Evolutionary conservation across 2,888 invertebrate genomes (phyloP).

Genomic region (Litoditis marina): DNA sequence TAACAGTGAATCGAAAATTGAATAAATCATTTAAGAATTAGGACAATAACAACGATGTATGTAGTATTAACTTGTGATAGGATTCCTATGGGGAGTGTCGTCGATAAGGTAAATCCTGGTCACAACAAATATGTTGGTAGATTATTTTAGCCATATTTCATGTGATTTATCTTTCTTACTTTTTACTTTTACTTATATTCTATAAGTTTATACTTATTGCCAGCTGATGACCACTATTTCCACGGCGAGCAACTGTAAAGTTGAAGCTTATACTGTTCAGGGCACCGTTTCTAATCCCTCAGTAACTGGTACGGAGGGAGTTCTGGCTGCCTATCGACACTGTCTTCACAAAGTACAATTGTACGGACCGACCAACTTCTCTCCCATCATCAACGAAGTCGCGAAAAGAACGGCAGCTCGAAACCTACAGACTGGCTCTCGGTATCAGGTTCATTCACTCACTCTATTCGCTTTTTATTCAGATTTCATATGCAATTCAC

Average conservation of each 20-base stretch:
- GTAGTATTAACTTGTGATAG: no score
- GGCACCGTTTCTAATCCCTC: conserved; percentile 63
- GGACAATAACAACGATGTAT: no score
- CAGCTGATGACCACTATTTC: no score
- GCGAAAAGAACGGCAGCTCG: conserved; percentile 50
- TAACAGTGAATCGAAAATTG: background rate
- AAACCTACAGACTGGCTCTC: conserved; percentile 20
- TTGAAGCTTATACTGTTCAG: conserved; percentile 10
- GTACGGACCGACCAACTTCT: conserved; percentile 70
- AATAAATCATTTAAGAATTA: no score
- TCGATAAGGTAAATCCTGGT: no score
- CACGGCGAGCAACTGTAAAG: no score
- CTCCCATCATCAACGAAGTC: conserved; percentile 68
- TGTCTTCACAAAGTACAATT: conserved; percentile 64
- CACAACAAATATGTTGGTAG: no score
- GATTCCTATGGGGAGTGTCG: no score
- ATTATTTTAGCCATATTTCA: no score
- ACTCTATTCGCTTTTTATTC: background rate
- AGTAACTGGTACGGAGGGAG: conserved; percentile 65
- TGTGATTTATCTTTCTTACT: no score
- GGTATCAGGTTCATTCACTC: conserved; percentile 44
- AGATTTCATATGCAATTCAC: background rate
- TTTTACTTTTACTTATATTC: no score
- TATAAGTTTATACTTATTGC: no score
- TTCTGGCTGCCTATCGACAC: conserved; percentile 66